Conservation (phyloP, 1,140 invertebrate genomes). For the Drosophila simulans region DNA sequence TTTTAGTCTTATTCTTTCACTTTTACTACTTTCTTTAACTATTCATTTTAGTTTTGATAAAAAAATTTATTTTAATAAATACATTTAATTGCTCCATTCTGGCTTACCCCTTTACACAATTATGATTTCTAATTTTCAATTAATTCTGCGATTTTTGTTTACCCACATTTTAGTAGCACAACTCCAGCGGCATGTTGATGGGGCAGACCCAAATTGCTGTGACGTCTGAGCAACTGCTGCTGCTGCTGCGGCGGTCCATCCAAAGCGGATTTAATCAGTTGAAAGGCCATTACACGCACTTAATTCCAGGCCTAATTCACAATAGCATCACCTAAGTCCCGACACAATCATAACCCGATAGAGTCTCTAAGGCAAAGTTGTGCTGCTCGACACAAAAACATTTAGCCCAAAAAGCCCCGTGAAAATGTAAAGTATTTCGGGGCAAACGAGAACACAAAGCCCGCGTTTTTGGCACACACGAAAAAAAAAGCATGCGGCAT, state of each 20-base stretch:
- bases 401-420: neutral
- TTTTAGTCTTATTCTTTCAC: no score
- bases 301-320: neutral
- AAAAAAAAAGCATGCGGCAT: slow-evolving; percentile 60
- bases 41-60: no score
- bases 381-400: no score
- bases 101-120: no score
- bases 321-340: neutral
- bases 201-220: slow-evolving; percentile 37
- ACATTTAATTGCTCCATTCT: no score
- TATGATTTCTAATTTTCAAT: neutral
- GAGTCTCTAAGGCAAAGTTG: no score
- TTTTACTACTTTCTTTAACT: no score
- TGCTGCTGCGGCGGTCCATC: slow-evolving; percentile 48
- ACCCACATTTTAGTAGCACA: slow-evolving; percentile 77
- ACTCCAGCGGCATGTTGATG: slow-evolving; percentile 64
- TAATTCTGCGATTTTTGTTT: neutral
- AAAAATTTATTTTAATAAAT: no score
- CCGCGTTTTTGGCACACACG: slow-evolving; percentile 32
- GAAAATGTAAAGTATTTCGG: slow-evolving; percentile 1
- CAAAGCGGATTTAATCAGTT: slow-evolving; percentile 67
- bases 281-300: slow-evolving; percentile 62
- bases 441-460: neutral
- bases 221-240: slow-evolving; percentile 29
- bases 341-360: no score